Base-by-base conservation (phyloP, 37 sponge, comb jelly and placozoan species). In the Cladorhizidae sp. region DNA sequence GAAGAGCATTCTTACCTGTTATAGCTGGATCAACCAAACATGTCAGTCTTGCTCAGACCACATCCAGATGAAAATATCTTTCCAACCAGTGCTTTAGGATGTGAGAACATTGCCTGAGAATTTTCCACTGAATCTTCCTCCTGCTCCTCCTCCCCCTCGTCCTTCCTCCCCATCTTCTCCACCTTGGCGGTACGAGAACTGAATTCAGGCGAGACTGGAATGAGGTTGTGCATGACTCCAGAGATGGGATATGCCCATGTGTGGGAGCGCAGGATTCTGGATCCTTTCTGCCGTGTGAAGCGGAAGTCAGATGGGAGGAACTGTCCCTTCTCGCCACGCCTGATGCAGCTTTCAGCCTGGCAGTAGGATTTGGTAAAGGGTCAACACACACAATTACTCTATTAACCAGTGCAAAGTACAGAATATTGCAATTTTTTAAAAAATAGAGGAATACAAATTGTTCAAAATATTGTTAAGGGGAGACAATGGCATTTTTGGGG, bases 241-340 rank as follows among this genome's bases (percentile, higher is more conserved):
- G 74, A 26, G 14, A 83, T 67, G 20, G 87, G 82, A 40, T 87
- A 87, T 25, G 87, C 87, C 87, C 87, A 87, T n/a, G 70, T 62
- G 28, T 35, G 67, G 20, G 54, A 18, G 57, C 70, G 45, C 50
- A 40, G 77, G 12, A 76, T 1, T 62, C 80, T 87, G 74, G 50
- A 23, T 31, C 82, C 81, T 49, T 55, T 72, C 22, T 38, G 32
- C 20, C 3, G 35, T 20, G 76, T 68, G 70, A 91, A 82, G 70
- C 79, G 82, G 83, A 77, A 91, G 78, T 91, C 91, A 23, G 51
- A 23, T 0, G 91, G 91, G 0, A 91, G 42, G 64, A 59, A 82
- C 14, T 70, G 83, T 11, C 85, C 87, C 25, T 58, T 78, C 41
- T 40, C 67, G 2, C 76, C 87, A 25, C 63, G 71, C 15, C 55